phyloP scores from a whole-genome alignment of 2,113 vertebrate species.

The Cisticola juncidis region DNA sequence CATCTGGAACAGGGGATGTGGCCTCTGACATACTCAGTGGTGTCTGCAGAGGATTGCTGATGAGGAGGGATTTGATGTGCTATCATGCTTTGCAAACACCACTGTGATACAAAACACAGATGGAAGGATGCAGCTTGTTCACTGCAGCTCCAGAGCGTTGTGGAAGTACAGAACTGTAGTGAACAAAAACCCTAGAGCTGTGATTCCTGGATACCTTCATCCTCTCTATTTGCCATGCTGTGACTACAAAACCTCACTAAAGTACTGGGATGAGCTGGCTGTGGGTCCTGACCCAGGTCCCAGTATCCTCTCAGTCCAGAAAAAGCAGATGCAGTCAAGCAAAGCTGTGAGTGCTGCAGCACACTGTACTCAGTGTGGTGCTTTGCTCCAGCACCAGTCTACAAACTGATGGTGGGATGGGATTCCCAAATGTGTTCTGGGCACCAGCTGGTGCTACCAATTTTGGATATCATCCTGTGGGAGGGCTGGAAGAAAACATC shows the following conservation, averaged over 20 bases:
- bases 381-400: background rate
- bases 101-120: background rate
- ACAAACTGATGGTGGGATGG: background rate
- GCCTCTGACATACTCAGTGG: conserved; percentile 33
- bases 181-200: background rate
- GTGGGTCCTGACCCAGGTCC: background rate
- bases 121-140: background rate
- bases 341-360: background rate
- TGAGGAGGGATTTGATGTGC: background rate
- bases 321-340: background rate
- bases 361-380: background rate
- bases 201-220: background rate
- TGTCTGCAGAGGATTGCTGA: background rate
- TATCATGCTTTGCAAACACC: background rate
- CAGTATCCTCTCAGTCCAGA: background rate
- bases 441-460: background rate
- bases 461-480: background rate
- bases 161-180: background rate
- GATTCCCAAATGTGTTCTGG: background rate
- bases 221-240: background rate
- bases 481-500: background rate
- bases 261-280: background rate
- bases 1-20: conserved; percentile 54
- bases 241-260: background rate
- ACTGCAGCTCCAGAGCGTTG: background rate